Base-by-base conservation (phyloP, 2,888 invertebrate genomes). In the Acleris literana region DNA sequence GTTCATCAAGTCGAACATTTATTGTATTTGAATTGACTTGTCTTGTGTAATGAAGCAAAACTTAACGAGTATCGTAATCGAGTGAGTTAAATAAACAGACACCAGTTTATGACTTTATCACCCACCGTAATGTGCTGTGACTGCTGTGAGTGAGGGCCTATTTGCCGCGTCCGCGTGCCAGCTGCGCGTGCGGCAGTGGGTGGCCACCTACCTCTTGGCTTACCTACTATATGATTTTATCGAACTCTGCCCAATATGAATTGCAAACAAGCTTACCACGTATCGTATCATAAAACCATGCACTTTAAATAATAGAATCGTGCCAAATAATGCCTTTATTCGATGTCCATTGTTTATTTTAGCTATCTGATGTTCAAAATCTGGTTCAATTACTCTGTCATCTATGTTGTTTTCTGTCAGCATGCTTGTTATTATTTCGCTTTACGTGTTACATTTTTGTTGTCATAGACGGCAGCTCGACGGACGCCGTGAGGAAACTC, bases 381-480 rank as follows among this genome's bases (percentile, higher is more conserved):
- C 39, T 29, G 54, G 54, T 52, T 44, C 63, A 61, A 46, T 48
- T 53, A 51, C 53, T 53, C 51, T 49, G 51, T 64, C 56, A 55
- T 59, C 58, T 70, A 64, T 56, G 64, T 60, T 69, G 71, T 72
- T 76, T 75, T 82, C 81, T 80, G 80, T 86, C 76, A 76, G 90
- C 91, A 88, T 89, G 90, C 80, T 55, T 52, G 77, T 78, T 79
- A 82, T 77, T 76, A 85, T 86, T 86, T 85, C 83, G 92, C 92
- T 91, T 91, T 90, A 92, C 77, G 83, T 91, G 91, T 89, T 74
- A 84, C 84, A 79, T 87, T 89, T 87, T 88, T 88, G 86, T 92
- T 91, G 86, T 88, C 90, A 73, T 92, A 93, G 93, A 93, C 92
- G 88, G 90, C 87, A 89, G 93, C 73, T 85, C 90, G 46, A 82